Conservation (phyloP, 2,113 vertebrate genomes). For the Pagrus major region DNA sequence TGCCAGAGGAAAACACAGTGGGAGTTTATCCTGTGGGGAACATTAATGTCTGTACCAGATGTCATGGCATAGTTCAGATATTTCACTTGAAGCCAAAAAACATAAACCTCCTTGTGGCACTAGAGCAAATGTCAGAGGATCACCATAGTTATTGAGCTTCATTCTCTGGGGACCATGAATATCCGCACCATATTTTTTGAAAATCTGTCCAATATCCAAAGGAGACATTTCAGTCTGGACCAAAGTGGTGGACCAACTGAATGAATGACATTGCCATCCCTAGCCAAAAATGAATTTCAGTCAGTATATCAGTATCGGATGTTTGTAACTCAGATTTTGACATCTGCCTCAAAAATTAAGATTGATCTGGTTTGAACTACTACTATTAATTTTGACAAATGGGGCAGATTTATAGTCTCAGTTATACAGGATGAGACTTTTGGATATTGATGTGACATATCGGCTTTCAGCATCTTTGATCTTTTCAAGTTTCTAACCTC, state of each 20-base stretch:
- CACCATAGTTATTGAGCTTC: not conserved
- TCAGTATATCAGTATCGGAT: not conserved
- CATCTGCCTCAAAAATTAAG: not conserved
- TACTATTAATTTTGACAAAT: not conserved
- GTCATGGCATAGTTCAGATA: not conserved
- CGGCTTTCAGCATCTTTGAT: not conserved
- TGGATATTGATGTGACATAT: not conserved
- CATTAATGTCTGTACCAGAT: no score
- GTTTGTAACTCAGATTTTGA: not conserved
- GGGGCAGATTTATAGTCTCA: not conserved
- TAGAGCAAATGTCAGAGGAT: not conserved
- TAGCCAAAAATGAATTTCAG: not conserved
- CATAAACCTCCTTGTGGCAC: not conserved
- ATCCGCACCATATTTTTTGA: not conserved
- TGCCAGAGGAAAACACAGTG: not conserved
- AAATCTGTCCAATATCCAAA: not conserved
- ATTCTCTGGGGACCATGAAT: not conserved
- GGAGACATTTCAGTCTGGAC: not conserved
- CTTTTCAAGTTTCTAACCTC: not conserved
- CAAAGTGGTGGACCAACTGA: not conserved
- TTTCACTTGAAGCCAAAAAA: not conserved
- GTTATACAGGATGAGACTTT: not conserved
- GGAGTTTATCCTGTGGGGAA: no score
- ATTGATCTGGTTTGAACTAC: not conserved
- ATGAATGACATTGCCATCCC: not conserved